These are phyloP conservation scores for Unio pictorum DNA, from an alignment of 2,888 invertebrate genomes.

Conservation along the genomic window DNA sequence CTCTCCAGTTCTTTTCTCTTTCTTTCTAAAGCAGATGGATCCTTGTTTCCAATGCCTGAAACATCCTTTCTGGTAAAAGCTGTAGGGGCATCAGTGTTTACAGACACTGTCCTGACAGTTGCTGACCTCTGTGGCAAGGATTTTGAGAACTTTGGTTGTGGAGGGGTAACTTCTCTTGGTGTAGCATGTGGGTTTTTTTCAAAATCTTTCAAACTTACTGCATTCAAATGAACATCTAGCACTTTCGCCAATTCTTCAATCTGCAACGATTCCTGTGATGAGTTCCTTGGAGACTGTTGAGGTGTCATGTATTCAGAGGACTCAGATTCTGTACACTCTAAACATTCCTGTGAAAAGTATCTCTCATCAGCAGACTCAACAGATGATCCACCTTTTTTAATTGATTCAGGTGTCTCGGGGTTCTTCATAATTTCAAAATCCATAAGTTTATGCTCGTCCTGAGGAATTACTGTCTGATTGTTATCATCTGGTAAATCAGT, in stretches of 20 bases:
- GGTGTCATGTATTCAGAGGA: constrained; percentile 49
- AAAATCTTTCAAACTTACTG: constrained; percentile 6
- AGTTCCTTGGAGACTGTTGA: constrained; percentile 34
- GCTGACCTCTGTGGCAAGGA: constrained; percentile 18
- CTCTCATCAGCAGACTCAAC: constrained; percentile 28
- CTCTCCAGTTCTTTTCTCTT: constrained; percentile 46
- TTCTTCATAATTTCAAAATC: background rate
- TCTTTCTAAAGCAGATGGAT: constrained; percentile 30
- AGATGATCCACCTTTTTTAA: constrained; percentile 13
- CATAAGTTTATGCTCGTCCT: no score
- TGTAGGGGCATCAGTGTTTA: constrained; percentile 38
- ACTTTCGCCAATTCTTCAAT: background rate
- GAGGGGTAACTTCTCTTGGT: constrained; percentile 2
- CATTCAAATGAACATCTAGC: no score
- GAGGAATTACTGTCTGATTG: no score
- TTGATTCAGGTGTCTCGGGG: constrained; percentile 1
- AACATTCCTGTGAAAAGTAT: constrained; percentile 24
- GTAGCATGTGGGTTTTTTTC: background rate
- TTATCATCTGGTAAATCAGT: no score
- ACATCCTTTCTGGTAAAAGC: constrained; percentile 7
- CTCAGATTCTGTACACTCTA: constrained; percentile 24
- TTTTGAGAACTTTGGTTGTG: constrained; percentile 9
- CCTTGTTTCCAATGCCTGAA: constrained; percentile 16
- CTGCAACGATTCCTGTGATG: background rate
- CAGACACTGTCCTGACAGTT: constrained; percentile 40